Conservation (phyloP, 2,113 vertebrate species). For the Ginglymostoma cirratum region DNA sequence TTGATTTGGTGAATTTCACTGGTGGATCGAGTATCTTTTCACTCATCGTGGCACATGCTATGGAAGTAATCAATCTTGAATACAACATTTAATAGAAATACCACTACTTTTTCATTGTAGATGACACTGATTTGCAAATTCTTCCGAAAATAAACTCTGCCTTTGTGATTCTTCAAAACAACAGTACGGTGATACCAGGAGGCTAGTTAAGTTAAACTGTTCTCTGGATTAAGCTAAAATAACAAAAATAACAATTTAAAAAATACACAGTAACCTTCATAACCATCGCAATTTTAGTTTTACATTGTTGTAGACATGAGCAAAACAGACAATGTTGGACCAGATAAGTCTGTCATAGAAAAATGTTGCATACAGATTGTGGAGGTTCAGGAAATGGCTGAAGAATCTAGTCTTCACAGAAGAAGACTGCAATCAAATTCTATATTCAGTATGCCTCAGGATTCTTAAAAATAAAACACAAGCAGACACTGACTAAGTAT, state of each 20-base stretch:
- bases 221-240: too few relatives aligned
- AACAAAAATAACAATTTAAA: background rate
- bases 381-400: background rate
- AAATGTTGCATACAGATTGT: background rate
- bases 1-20: background rate
- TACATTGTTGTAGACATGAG: background rate
- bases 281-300: background rate
- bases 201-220: conserved; percentile 5
- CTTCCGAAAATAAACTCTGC: background rate
- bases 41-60: background rate
- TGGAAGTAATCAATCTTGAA: background rate
- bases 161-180: background rate
- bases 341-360: background rate
- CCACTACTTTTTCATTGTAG: background rate
- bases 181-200: too few relatives aligned
- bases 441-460: background rate
- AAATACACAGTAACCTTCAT: background rate
- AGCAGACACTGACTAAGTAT: background rate
- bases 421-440: background rate
- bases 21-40: background rate
- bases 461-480: background rate
- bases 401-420: background rate
- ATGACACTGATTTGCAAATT: background rate
- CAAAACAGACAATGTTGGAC: background rate
- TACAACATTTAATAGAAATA: background rate